Percentiles rank a stretch among this genome's conserved stretches.
These are phyloP conservation scores for Chaetura pelagica DNA, from an alignment of 2,113 vertebrate species.

Conservation along the genomic window DNA sequence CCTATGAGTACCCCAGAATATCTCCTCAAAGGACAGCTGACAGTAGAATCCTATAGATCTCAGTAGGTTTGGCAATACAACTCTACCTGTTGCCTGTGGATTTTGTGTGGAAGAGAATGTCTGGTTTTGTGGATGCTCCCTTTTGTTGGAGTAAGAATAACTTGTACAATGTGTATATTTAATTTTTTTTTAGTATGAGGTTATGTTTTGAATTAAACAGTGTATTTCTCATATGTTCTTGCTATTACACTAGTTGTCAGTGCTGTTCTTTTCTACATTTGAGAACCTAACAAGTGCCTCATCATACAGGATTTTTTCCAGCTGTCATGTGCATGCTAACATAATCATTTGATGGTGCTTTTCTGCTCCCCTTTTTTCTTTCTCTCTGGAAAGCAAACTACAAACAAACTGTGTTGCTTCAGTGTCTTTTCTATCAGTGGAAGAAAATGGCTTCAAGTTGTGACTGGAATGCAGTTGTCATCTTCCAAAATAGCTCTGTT, in stretches of 20 bases:
- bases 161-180: neutral
- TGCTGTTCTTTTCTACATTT: neutral
- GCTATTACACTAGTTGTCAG: neutral
- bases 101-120: neutral
- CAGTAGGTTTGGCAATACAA: neutral
- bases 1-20: neutral
- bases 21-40: neutral
- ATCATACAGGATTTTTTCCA: neutral
- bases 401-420: neutral
- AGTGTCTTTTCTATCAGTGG: neutral
- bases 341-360: neutral
- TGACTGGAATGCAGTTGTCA: neutral
- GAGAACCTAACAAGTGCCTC: neutral
- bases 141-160: neutral
- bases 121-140: neutral
- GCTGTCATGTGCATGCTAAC: neutral
- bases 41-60: neutral
- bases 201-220: neutral
- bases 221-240: no score
- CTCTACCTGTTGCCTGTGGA: neutral
- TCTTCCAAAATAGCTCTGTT: slow-evolving; percentile 22
- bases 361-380: neutral
- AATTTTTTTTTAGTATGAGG: neutral
- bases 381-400: neutral
- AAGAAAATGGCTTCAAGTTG: slow-evolving; percentile 48